Evolutionary conservation across 2,888 invertebrate genomes (phyloP), one percentile per base, ranked within the genome.

Genomic region (Choristoneura rosaceana): DNA sequence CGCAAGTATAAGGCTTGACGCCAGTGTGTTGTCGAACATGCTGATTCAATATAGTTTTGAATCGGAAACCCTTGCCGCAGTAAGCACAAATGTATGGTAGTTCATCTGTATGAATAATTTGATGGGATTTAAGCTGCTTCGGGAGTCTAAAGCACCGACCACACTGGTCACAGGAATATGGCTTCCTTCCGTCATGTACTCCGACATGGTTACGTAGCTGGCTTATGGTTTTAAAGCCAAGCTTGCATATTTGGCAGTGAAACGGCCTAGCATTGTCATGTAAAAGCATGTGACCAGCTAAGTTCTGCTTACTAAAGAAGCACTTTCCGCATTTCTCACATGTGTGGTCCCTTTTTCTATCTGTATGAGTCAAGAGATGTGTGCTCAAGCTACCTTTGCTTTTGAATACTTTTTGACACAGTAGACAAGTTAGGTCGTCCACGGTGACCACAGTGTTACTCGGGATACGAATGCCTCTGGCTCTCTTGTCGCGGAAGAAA

Each of bases 51-150:
- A 96, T 95, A 15, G 96, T 96, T 86, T 96, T 96, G 82, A 96
- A 96, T 41, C 96, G 92, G 80, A 96, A 97, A 64, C 95, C 90
- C 87, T 96, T 96, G 2, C 95, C 95, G 79, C 97, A 97, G 82
- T 95, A 95, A 76, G 95, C 95, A 80, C 97, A 97, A 4, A 95
- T 92, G 80, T 95, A 96, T 0, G 97, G 97, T 94, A 96, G 95
- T 9, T 95, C 95, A 4, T 96, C 97, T 0, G 96, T 96, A 79
- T 97, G 97, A 61, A 96, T 96, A 65, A 96, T 94, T 74, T 95
- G 95, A 82, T 97, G 97, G 60, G 96, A 95, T 45, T 94, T 92
- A 55, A 97, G 87, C 33, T 87, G 86, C 10, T 81, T 83, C 47
- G 82, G 79, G 1, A 87, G 74, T 9, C 88, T 76, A 70, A 90